These are phyloP conservation scores for Diorhabda carinulata DNA, from an alignment of 1,140 invertebrate species.

Conservation along the genomic window DNA sequence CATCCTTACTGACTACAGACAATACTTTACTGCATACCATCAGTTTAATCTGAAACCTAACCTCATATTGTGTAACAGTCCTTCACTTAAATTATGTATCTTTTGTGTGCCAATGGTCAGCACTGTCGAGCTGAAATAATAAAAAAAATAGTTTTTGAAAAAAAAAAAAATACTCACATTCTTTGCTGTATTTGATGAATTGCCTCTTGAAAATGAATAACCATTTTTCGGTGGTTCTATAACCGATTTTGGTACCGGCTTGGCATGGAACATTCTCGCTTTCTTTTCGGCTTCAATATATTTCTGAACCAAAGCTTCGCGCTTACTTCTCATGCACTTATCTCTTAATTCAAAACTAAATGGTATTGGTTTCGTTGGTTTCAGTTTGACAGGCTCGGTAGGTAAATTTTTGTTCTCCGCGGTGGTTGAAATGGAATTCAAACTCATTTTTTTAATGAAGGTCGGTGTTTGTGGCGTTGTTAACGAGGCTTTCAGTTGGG, in stretches of 20 bases:
- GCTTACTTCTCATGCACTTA: slow-evolving; percentile 44
- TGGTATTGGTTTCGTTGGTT: slow-evolving; percentile 43
- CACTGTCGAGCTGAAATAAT: too few relatives aligned
- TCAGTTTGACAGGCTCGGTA: slow-evolving; percentile 19
- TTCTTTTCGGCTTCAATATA: slow-evolving; percentile 48
- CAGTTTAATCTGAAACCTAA: too few relatives aligned
- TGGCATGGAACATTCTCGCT: slow-evolving; percentile 48
- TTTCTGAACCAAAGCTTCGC: slow-evolving; percentile 52
- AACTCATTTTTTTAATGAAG: slow-evolving; percentile 24
- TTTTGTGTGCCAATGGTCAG: too few relatives aligned
- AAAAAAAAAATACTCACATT: neutral
- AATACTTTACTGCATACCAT: too few relatives aligned
- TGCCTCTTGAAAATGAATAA: slow-evolving; percentile 4
- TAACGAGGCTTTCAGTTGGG: slow-evolving; percentile 8
- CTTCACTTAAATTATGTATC: too few relatives aligned
- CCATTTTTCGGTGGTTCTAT: neutral
- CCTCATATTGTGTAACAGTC: too few relatives aligned
- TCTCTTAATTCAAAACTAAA: slow-evolving; percentile 56
- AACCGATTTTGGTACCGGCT: slow-evolving; percentile 44
- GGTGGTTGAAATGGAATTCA: neutral
- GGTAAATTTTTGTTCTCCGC: slow-evolving; percentile 6
- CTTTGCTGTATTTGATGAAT: neutral
- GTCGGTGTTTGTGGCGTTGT: slow-evolving; percentile 29
- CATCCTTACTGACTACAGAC: too few relatives aligned
- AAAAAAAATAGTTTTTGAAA: too few relatives aligned